These are phyloP conservation scores for Chrysina gloriosa DNA, from an alignment of 2,888 invertebrate genomes.

Conservation along the genomic window DNA sequence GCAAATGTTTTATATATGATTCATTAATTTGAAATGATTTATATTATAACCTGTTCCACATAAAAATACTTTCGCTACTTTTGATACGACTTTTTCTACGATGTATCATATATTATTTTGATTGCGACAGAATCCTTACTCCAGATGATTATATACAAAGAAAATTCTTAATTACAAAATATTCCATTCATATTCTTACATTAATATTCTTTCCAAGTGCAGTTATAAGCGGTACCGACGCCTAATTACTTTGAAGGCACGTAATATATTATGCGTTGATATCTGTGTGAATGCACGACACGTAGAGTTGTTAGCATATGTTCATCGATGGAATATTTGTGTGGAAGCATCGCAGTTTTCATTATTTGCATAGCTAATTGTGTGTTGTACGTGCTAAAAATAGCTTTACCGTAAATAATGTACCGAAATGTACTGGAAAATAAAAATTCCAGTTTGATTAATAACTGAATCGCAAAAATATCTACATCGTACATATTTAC, in stretches of 20 bases:
- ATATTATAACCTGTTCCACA: no score
- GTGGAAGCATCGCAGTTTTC: background rate
- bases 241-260: constrained; percentile 29
- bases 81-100: no score
- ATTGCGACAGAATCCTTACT: no score
- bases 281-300: constrained; percentile 15
- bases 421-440: background rate
- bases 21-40: no score
- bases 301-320: background rate
- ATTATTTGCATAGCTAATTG: constrained; percentile 20
- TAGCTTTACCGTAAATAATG: background rate
- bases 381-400: background rate
- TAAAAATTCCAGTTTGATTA: background rate
- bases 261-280: constrained; percentile 21
- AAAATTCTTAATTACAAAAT: background rate
- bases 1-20: no score
- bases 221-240: background rate
- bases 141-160: no score
- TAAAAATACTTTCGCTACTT: no score
- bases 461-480: no score
- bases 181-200: background rate
- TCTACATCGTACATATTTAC: no score
- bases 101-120: no score
- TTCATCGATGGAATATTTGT: background rate
- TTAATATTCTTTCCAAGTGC: background rate